phyloP scores from a whole-genome alignment of 2,113 vertebrate genomes.

The Ceyx margarethae region DNA sequence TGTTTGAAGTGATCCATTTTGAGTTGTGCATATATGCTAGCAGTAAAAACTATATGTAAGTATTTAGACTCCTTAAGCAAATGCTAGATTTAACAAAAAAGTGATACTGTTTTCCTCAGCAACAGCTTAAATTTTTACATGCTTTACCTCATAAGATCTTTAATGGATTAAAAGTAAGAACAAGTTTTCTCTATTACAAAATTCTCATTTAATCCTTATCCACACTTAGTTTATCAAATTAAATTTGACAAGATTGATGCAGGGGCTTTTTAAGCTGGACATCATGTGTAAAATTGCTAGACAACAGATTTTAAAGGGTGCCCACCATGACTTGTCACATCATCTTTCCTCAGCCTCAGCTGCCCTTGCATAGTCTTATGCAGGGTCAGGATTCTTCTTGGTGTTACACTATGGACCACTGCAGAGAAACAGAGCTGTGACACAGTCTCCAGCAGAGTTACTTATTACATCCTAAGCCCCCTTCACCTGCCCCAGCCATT shows the following conservation, averaged over 20 bases:
- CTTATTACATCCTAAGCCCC: slow-evolving; percentile 89
- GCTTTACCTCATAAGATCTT: slow-evolving; percentile 68
- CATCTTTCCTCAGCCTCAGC: slow-evolving; percentile 86
- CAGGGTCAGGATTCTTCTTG: slow-evolving; percentile 91
- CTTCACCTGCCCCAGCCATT: slow-evolving; percentile 96
- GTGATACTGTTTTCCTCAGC: neutral
- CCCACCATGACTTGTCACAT: slow-evolving; percentile 93
- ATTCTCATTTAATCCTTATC: slow-evolving; percentile 99
- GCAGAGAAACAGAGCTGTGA: slow-evolving; percentile 90
- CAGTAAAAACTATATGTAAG: neutral
- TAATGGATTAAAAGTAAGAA: slow-evolving; percentile 77
- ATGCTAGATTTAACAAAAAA: neutral
- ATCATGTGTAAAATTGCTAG: slow-evolving; percentile 99
- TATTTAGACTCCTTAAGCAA: neutral
- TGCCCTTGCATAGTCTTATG: slow-evolving; percentile 77
- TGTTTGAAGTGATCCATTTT: neutral
- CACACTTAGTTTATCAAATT: slow-evolving; percentile 98
- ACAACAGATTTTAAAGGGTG: slow-evolving; percentile 93
- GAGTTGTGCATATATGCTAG: neutral
- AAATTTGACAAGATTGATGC: slow-evolving; percentile 94
- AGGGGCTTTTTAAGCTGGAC: slow-evolving; percentile 85
- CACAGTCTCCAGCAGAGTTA: slow-evolving; percentile 98
- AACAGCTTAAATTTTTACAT: slow-evolving; percentile 61
- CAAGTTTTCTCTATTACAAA: slow-evolving; percentile 84
- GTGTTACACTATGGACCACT: slow-evolving; percentile 92